Evolutionary conservation across 2,888 invertebrate species (phyloP).

Genomic region (Netelia inedita): DNA sequence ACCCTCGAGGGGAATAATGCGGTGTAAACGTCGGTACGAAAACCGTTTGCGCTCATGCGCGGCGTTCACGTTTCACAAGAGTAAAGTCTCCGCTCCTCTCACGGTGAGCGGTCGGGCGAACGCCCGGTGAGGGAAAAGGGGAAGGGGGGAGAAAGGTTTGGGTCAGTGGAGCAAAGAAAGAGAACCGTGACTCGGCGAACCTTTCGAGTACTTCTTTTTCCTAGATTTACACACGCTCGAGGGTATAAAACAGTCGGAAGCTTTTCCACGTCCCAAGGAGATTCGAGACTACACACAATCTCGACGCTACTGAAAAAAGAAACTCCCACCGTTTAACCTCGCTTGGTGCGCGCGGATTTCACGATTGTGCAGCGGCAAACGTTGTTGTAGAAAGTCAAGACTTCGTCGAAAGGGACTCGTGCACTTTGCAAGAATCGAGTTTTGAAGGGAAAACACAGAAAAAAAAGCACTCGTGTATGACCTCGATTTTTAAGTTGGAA

Average conservation of each 20-base stretch:
- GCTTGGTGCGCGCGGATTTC: not conserved
- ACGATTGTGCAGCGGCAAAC: not conserved
- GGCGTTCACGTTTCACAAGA: no score
- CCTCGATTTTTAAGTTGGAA: no score
- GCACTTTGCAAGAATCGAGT: not conserved
- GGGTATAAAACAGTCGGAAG: conserved; percentile 9
- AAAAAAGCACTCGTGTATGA: no score
- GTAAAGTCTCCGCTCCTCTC: no score
- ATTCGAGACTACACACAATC: not conserved
- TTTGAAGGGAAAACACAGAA: not conserved
- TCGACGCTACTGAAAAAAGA: conserved; percentile 23
- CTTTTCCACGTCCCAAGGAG: conserved; percentile 1
- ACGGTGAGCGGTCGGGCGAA: no score
- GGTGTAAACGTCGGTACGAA: no score
- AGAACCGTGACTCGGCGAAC: conserved; percentile 26
- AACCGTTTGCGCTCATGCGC: no score
- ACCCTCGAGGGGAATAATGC: no score
- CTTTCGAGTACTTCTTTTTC: not conserved
- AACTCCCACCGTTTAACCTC: conserved; percentile 23
- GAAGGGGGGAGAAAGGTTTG: no score
- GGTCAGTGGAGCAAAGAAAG: not conserved
- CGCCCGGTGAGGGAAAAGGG: no score
- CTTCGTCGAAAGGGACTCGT: not conserved
- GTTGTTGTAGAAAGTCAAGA: not conserved
- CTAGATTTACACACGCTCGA: not conserved